Percentiles rank a stretch among this genome's conserved stretches.
phyloP scores from a whole-genome alignment of 2,797 vertebrate species.

The Hypotaenidia philippensis region DNA sequence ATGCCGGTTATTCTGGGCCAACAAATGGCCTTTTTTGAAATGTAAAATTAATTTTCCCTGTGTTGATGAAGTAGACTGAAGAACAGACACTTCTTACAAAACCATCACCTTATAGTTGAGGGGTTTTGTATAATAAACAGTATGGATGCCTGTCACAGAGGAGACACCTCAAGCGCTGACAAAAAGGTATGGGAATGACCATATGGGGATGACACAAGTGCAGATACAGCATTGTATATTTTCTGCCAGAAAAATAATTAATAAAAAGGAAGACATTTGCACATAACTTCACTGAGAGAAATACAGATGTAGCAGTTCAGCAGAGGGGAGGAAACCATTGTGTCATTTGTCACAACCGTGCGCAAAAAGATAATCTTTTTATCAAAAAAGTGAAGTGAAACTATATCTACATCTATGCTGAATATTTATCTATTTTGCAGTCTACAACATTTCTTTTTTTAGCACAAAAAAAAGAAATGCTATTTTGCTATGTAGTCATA shows the following conservation, averaged over 20 bases:
- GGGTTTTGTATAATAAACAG: not conserved
- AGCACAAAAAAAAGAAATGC: not conserved
- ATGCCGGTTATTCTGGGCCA: not conserved
- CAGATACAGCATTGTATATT: not conserved
- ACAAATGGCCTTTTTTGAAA: constrained; percentile 7
- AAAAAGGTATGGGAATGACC: not conserved
- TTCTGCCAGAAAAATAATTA: not conserved
- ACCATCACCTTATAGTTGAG: not conserved
- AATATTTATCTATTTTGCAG: constrained; percentile 31
- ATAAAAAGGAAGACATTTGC: not conserved
- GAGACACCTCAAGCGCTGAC: not conserved
- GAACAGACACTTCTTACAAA: not conserved
- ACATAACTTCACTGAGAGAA: not conserved
- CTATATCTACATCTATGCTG: not conserved
- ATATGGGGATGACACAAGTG: not conserved
- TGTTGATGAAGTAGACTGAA: not conserved
- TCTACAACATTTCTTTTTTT: constrained; percentile 6
- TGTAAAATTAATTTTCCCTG: not conserved
- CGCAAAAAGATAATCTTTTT: not conserved
- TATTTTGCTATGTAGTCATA: constrained; percentile 35
- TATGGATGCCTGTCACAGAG: not conserved
- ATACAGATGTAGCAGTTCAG: not conserved
- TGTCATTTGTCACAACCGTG: not conserved
- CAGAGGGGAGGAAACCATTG: not conserved
- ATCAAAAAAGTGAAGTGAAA: not conserved